Conservation (phyloP, 2,888 invertebrate genomes). For the Aphrophora alni region DNA sequence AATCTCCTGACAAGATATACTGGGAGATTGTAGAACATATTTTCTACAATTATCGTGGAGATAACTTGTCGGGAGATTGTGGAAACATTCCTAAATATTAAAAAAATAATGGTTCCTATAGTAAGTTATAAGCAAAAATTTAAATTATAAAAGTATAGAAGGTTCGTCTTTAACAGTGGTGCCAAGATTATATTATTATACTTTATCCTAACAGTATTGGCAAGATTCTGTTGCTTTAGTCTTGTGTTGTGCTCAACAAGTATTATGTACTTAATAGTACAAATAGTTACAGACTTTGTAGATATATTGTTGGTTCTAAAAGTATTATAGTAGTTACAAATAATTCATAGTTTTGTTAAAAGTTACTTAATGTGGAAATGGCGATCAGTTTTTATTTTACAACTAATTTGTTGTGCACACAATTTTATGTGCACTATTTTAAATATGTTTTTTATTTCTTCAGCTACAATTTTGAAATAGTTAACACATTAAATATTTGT, state of each 20-base stretch:
- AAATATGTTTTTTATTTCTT: no score
- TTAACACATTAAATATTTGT: no score
- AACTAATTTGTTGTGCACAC: not conserved
- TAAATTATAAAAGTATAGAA: no score
- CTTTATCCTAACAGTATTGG: not conserved
- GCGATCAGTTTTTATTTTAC: not conserved
- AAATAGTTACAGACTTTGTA: conserved; percentile 10
- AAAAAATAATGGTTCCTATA: no score
- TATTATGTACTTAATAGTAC: conserved; percentile 8
- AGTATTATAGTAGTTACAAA: not conserved
- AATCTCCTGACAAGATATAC: no score
- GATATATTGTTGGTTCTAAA: not conserved
- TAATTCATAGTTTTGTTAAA: not conserved
- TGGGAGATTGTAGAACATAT: no score
- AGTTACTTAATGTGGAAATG: not conserved
- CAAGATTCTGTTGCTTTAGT: not conserved
- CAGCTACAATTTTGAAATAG: no score
- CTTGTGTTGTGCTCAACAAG: not conserved
- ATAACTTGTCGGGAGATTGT: no score
- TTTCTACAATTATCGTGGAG: no score
- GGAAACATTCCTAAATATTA: no score
- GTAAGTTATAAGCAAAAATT: no score
- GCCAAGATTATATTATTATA: not conserved
- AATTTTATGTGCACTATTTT: no score
- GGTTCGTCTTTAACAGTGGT: not conserved